Evolutionary conservation across 2,113 vertebrate genomes (phyloP).

Genomic region (Catagonus wagneri): DNA sequence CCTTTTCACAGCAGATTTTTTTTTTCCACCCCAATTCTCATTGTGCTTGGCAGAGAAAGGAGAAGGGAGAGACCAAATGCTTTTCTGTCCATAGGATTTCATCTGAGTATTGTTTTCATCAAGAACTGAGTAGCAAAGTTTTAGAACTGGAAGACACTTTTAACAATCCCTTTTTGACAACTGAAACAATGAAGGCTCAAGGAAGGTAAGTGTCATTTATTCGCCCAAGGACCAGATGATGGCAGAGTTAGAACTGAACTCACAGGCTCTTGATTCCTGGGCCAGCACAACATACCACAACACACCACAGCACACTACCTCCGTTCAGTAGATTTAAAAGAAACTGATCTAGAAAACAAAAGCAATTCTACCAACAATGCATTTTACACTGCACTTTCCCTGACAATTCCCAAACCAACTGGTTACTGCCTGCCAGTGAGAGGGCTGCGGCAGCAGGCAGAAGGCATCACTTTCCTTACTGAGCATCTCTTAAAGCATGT

Average conservation of each 20-base stretch:
- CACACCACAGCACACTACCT: background rate
- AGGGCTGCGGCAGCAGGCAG: background rate
- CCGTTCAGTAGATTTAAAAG: background rate
- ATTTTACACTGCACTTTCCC: background rate
- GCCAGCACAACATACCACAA: background rate
- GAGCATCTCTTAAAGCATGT: background rate
- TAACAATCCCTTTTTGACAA: background rate
- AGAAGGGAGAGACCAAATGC: conserved; percentile 48
- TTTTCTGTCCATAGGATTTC: conserved; percentile 61
- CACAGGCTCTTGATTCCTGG: background rate
- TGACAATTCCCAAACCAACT: background rate
- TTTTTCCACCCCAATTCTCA: conserved; percentile 77
- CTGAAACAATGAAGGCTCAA: background rate
- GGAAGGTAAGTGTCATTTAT: background rate
- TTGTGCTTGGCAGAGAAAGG: conserved; percentile 68
- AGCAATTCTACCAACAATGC: background rate
- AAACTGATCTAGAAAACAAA: background rate
- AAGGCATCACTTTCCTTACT: background rate
- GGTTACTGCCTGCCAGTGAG: too few relatives aligned
- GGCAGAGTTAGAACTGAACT: background rate
- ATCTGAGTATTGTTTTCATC: conserved; percentile 13
- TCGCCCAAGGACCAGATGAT: background rate
- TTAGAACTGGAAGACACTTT: conserved; percentile 34
- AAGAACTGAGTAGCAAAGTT: conserved; percentile 48
- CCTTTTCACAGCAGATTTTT: conserved; percentile 84